Base-by-base conservation (phyloP, 2,797 vertebrate genomes). In the Florisuga fusca region DNA sequence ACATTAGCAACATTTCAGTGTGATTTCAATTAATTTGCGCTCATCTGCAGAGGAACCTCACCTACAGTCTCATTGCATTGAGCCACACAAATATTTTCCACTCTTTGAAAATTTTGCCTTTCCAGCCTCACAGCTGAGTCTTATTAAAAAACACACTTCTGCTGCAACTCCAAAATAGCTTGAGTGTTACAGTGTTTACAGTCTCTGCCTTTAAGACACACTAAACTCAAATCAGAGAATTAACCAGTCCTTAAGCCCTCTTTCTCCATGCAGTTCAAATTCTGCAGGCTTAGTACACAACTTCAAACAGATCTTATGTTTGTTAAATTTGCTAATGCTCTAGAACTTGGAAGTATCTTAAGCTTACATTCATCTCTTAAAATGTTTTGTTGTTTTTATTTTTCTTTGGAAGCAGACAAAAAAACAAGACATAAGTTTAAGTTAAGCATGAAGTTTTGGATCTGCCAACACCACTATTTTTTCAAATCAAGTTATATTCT, bases 71-170 rank as follows among this genome's bases (percentile, higher is more conserved):
- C 61, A 23, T 15, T 48, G 59, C 55, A 78, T 68, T 54, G 76
- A 87, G 3, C 45, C 43, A 66, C 63, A 64, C 31, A 62, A 73
- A 8, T 53, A 71, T 89, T 91, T 85, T 50, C 67, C 29, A 33
- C 43, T 68, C 76, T 79, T 83, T 19, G 58, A 57, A 68, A 57
- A 43, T 62, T 33, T 82, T 92, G 51, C 61, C 72, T 88, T 88
- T 83, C 46, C 29, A 79, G 41, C 34, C 71, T 94, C 55, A 62
- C 20, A 82, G 51, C 36, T 78, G 48, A 86, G 27, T 46, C 54
- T 69, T 91, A 69, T 63, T 76, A 94, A 78, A 94, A 81, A 81
- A 62, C 12, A 84, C 50, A 50, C n/a, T 77, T 76, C 50, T 69
- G 54, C 48, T 85, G 38, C 45, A 89, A 76, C 67, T 71, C 78